Conservation (phyloP, 2,797 vertebrate species). For the Molothrus ater region DNA sequence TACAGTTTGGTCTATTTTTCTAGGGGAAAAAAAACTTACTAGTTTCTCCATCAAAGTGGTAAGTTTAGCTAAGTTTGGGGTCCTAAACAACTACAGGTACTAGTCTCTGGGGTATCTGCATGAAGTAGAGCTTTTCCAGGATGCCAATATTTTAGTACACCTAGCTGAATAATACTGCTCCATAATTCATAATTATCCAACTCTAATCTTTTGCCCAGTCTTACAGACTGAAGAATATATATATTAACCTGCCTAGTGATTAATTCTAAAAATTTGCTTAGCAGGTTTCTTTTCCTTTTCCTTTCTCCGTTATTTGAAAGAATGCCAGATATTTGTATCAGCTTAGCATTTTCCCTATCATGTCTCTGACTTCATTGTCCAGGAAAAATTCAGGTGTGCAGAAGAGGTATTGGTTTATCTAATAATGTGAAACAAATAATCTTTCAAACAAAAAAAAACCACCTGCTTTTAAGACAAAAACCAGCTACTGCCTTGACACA, state of each 20-base stretch:
- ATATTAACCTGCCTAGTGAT: background rate
- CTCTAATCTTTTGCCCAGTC: background rate
- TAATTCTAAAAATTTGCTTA: background rate
- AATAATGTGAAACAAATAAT: background rate
- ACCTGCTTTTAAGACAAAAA: background rate
- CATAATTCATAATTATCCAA: background rate
- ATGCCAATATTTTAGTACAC: background rate
- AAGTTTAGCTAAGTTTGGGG: background rate
- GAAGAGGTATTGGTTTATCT: background rate
- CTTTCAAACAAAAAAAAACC: background rate
- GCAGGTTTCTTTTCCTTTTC: background rate
- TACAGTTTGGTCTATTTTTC: background rate
- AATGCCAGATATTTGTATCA: background rate
- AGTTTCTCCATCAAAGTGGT: rapidly evolving
- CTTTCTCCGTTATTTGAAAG: background rate
- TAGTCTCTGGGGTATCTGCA: background rate
- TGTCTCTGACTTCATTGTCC: background rate
- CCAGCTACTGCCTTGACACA: background rate
- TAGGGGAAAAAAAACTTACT: rapidly evolving
- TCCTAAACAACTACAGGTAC: background rate
- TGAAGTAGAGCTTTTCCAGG: background rate
- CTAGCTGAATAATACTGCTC: background rate
- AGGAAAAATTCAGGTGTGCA: background rate
- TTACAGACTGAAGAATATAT: background rate
- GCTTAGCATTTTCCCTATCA: background rate